Percentiles rank a stretch among this genome's conserved stretches.
Evolutionary conservation across 1,140 invertebrate genomes (phyloP).

Genomic region (Trichonephila clavipes): DNA sequence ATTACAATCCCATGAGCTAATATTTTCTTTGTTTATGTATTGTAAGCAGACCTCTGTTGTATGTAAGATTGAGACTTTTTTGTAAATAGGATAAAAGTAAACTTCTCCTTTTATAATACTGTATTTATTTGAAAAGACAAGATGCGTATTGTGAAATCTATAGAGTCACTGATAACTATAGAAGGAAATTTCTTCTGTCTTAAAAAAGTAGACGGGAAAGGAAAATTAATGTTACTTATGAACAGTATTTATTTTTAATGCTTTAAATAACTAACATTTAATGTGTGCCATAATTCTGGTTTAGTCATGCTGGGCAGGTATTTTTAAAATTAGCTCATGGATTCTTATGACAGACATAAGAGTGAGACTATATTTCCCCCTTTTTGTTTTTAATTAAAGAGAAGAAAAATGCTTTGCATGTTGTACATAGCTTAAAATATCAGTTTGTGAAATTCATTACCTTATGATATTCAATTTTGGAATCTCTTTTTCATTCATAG

Average conservation of each 20-base stretch:
- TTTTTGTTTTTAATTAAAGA: background rate
- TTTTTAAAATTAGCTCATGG: slow-evolving; percentile 38
- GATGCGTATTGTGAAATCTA: no score
- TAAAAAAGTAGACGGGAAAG: no score
- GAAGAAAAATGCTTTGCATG: background rate
- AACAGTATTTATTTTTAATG: slow-evolving; percentile 1
- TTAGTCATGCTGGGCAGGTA: background rate
- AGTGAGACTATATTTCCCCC: background rate
- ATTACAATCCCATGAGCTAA: background rate
- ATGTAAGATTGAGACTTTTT: background rate
- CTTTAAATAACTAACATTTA: background rate
- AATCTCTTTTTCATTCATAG: slow-evolving; percentile 11
- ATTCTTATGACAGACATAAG: no score
- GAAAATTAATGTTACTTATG: background rate
- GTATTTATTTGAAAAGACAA: background rate
- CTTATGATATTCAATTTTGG: background rate
- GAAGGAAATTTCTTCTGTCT: no score
- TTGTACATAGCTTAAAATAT: slow-evolving; percentile 16
- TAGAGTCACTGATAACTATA: no score
- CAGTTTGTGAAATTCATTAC: background rate
- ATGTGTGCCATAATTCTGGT: slow-evolving; percentile 48
- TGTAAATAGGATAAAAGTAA: background rate
- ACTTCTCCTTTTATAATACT: background rate
- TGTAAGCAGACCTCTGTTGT: background rate
- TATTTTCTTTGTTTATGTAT: background rate